Evolutionary conservation across 1,140 invertebrate genomes (phyloP).

Genomic region (Lithobius niger): DNA sequence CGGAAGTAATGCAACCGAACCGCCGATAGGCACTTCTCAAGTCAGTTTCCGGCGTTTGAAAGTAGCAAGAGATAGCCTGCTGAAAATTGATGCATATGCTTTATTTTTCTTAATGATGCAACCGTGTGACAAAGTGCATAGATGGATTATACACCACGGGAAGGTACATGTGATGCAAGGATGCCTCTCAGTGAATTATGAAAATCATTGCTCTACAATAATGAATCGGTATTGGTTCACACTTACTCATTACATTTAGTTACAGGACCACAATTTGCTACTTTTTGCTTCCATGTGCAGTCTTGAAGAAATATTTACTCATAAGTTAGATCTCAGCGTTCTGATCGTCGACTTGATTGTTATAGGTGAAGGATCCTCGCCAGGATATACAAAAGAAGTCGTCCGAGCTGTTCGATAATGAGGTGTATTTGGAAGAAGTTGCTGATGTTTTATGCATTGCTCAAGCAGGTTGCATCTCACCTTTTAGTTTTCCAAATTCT

Average conservation of each 20-base stretch:
- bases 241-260: background rate
- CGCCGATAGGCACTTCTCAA: no score
- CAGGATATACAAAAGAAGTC: constrained; percentile 59
- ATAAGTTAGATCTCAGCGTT: background rate
- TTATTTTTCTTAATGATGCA: no score
- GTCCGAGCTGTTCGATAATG: constrained; percentile 87
- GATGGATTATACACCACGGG: no score
- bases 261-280: background rate
- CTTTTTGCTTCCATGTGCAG: background rate
- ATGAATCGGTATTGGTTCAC: background rate
- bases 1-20: no score
- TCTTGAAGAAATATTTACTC: background rate
- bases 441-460: constrained; percentile 90
- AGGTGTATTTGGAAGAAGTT: constrained; percentile 88
- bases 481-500: no score
- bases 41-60: no score
- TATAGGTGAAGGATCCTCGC: constrained; percentile 34
- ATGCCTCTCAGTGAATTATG: background rate
- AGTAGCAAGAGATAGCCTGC: no score
- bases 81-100: no score
- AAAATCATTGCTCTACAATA: background rate
- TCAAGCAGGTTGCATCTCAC: constrained; percentile 36
- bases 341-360: constrained; percentile 11
- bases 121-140: no score
- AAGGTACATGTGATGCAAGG: no score